These are phyloP conservation scores for Charina bottae DNA, from an alignment of 2,113 vertebrate genomes.

Conservation along the genomic window DNA sequence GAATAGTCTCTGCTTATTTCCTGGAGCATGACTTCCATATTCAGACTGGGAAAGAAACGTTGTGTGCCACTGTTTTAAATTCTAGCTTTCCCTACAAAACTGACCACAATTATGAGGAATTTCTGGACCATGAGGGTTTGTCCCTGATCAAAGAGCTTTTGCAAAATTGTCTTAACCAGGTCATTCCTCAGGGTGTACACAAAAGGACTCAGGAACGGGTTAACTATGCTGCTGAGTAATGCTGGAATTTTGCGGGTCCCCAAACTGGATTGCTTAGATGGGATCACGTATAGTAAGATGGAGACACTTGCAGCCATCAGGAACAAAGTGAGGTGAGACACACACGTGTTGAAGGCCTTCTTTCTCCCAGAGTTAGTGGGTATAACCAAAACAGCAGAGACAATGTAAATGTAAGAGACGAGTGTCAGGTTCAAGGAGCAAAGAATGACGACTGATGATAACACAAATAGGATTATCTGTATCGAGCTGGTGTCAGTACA, in stretches of 20 bases:
- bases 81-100: not conserved
- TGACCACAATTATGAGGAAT: not conserved
- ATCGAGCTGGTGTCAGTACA: constrained; percentile 50
- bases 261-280: constrained; percentile 6
- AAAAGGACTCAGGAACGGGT: constrained; percentile 58
- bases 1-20: not conserved
- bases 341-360: constrained; percentile 55
- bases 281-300: constrained; percentile 45
- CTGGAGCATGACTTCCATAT: not conserved
- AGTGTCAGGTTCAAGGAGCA: constrained; percentile 32
- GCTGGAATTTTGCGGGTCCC: constrained; percentile 44
- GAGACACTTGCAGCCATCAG: constrained; percentile 20
- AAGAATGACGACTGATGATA: constrained; percentile 47
- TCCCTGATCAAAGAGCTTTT: not conserved
- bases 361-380: not conserved
- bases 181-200: constrained; percentile 54
- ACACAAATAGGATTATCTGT: constrained; percentile 49
- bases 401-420: constrained; percentile 52
- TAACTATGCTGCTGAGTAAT: constrained; percentile 37
- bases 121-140: not conserved
- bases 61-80: not conserved
- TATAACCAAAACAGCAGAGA: constrained; percentile 52
- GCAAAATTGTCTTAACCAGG: constrained; percentile 42
- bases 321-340: constrained; percentile 50
- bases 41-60: not conserved